These are phyloP conservation scores for Agapostemon virescens DNA, from an alignment of 2,888 invertebrate genomes.

Conservation along the genomic window DNA sequence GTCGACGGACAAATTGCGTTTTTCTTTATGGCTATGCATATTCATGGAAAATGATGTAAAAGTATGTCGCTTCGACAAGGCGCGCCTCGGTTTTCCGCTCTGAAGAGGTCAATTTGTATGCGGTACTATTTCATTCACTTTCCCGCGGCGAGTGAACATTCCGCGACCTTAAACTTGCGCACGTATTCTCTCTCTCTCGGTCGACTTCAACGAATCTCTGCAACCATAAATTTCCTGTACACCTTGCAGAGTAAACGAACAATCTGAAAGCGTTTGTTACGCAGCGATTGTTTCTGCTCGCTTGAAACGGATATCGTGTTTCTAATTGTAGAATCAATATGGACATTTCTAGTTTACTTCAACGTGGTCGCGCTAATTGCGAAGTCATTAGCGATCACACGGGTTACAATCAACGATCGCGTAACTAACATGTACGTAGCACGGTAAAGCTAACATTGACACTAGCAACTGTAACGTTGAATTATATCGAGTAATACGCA, in stretches of 20 bases:
- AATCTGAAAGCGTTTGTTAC: not conserved
- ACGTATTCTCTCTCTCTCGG: too few species aligned
- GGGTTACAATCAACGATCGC: too few species aligned
- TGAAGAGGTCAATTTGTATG: not conserved
- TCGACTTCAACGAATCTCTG: not conserved
- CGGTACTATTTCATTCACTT: not conserved
- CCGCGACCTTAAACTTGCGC: not conserved
- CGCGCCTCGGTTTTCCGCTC: not conserved
- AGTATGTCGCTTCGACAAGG: not conserved
- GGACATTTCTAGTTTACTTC: too few species aligned
- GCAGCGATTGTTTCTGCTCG: not conserved
- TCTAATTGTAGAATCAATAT: not conserved
- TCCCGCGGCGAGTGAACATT: too few species aligned
- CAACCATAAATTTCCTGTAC: not conserved
- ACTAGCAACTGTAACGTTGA: too few species aligned
- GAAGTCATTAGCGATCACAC: too few species aligned
- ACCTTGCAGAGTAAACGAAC: not conserved
- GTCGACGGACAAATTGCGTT: slow-evolving; percentile 2
- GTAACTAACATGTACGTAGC: too few species aligned
- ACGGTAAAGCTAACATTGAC: too few species aligned
- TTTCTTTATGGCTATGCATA: not conserved
- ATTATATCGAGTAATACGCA: too few species aligned
- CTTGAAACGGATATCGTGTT: not conserved
- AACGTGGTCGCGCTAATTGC: too few species aligned
- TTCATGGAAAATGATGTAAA: not conserved